Base-by-base conservation (phyloP, 2,797 vertebrate species). In the Sebastolobus altivelis region DNA sequence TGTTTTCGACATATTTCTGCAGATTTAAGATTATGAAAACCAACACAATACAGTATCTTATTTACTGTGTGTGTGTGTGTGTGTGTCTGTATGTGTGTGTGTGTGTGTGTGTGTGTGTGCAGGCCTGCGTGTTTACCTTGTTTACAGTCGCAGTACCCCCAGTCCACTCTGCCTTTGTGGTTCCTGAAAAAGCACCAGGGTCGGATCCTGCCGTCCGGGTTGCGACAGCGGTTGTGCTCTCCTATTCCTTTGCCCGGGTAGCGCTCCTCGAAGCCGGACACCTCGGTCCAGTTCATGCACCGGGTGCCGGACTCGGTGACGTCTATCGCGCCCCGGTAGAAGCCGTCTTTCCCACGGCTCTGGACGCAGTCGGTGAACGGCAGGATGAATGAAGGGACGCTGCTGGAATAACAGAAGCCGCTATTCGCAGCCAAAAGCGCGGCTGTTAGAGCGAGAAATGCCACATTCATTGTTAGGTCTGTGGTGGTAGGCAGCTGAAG, bases 141-240 rank as follows among this genome's bases (percentile, higher is more conserved):
- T 90, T 95, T 94, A 93, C 97, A 97, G 93, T 94, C 96, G 80
- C 97, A 96, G 90, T 96, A 96, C 3, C 95, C 97, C 96, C 97
- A 97, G 94, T 97, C 97, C 72, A 94, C 92, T 77, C 94, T 94
- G 79, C 95, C 95, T 52, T 81, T 92, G 65, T 79, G 89, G 92
- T 88, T 95, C 46, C 80, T 87, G 62, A 95, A 95, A 87, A 96
- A 97, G 90, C 98, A 98, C 96, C 97, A 97, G 55, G 97, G 95
- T 87, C 95, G 90, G 82, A 96, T 95, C 75, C 96, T 90, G 73
- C 95, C 94, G 89, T 97, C 97, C 8, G 96, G 96, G 82, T 97
- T 97, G 61, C 96, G 89, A 73, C 97, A 97, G 58, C 95, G 95
- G 81, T 96, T 96, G 94, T 97, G 97, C 12, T 95, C 94, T 9